A percentile compares a stretch with the other conserved stretches of the same genome.
Evolutionary conservation across 2,113 vertebrate genomes (phyloP).

Genomic region (Bos indicus): DNA sequence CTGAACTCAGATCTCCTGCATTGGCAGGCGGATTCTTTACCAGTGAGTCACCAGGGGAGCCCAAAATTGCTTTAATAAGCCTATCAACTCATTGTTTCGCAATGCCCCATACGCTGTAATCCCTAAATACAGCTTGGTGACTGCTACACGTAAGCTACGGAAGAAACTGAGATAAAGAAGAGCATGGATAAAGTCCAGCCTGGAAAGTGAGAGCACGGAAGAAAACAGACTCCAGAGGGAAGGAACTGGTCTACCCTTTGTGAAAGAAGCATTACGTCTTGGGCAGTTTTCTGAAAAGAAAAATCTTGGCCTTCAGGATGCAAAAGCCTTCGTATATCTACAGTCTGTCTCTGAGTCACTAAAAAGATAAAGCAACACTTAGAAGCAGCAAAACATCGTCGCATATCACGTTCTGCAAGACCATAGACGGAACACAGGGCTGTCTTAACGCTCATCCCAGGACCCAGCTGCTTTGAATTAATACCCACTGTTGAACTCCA

Average conservation of each 20-base stretch:
- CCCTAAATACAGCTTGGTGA: neutral
- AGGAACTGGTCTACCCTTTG: neutral
- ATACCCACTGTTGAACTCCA: constrained; percentile 38
- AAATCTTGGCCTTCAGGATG: neutral
- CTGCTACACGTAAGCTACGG: neutral
- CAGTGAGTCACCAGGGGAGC: neutral
- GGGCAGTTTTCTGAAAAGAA: neutral
- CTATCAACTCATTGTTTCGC: neutral
- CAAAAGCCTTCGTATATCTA: neutral
- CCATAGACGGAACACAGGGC: neutral
- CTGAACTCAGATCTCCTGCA: neutral
- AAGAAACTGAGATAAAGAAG: neutral
- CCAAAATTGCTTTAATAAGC: neutral
- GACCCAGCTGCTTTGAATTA: constrained; percentile 68
- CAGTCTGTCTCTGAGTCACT: neutral
- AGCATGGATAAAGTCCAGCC: neutral
- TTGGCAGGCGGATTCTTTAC: neutral
- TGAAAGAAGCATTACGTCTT: neutral
- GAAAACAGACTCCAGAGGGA: neutral
- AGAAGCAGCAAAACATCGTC: neutral
- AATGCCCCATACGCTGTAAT: neutral
- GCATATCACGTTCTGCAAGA: neutral
- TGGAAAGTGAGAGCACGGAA: neutral
- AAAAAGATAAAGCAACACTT: neutral
- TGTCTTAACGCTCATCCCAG: neutral